A percentile compares a stretch with the other conserved stretches of the same genome.
These are phyloP conservation scores for Penaeus monodon DNA, from an alignment of 2,888 invertebrate genomes.

Conservation along the genomic window DNA sequence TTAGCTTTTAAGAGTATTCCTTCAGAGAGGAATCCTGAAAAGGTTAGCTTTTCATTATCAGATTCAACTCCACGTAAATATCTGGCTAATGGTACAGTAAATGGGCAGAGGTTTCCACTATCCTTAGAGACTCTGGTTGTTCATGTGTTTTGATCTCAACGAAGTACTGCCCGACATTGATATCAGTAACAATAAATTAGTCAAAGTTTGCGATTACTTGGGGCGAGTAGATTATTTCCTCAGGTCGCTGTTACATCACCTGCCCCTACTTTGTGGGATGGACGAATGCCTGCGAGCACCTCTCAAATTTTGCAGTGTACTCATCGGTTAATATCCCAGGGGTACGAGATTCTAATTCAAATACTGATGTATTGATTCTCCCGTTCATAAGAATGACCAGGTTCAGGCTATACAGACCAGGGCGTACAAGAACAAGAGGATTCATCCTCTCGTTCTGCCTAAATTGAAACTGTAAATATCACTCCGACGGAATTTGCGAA, in stretches of 20 bases:
- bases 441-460: not conserved
- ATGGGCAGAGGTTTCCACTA: not conserved
- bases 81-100: not conserved
- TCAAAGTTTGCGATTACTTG: not conserved
- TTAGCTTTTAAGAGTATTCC: no score
- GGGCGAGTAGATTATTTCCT: not conserved
- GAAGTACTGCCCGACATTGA: not conserved
- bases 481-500: no score
- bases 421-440: not conserved
- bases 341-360: not conserved
- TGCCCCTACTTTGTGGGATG: slow-evolving; percentile 4
- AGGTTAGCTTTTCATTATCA: no score
- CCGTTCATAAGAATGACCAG: no score
- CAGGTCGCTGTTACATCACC: not conserved
- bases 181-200: not conserved
- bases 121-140: slow-evolving; percentile 14
- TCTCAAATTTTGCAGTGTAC: slow-evolving; percentile 3
- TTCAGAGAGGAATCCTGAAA: no score
- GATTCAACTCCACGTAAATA: no score
- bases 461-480: not conserved
- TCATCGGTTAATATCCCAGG: slow-evolving; percentile 11
- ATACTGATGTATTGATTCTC: no score
- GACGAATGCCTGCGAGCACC: not conserved
- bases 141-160: slow-evolving; percentile 10
- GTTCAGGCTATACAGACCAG: not conserved